Percentiles rank a stretch among this genome's conserved stretches.
Evolutionary conservation across 2,888 invertebrate species (phyloP).

Genomic region (Nomada ruficornis): DNA sequence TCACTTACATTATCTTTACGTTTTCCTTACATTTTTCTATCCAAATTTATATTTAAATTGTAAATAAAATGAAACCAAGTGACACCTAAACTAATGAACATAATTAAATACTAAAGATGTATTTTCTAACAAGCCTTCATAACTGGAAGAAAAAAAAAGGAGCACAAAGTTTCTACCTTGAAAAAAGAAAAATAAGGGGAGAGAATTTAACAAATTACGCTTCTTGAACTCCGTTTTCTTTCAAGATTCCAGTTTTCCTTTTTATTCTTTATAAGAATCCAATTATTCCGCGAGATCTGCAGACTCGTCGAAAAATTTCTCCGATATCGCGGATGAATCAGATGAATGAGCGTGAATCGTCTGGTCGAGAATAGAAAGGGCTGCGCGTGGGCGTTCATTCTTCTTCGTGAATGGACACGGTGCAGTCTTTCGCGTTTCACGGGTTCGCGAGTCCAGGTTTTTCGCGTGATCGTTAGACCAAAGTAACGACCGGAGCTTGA

Average conservation of each 20-base stretch:
- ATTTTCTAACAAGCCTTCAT: too few relatives aligned
- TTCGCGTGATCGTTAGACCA: constrained; percentile 42
- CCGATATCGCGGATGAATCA: constrained; percentile 56
- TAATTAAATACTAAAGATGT: too few relatives aligned
- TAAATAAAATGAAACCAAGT: background rate
- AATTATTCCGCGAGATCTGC: background rate
- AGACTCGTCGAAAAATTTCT: constrained; percentile 27
- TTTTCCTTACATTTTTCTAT: background rate
- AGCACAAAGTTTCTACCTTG: too few relatives aligned
- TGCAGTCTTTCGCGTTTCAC: constrained; percentile 50
- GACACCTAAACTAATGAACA: background rate
- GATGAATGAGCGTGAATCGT: constrained; percentile 58
- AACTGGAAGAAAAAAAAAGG: too few relatives aligned
- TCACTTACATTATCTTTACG: too few relatives aligned
- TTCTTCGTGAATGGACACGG: constrained; percentile 57
- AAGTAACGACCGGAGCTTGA: constrained; percentile 35
- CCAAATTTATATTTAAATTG: too few relatives aligned
- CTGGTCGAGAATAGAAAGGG: constrained; percentile 59
- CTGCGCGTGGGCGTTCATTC: constrained; percentile 57
- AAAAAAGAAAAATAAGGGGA: too few relatives aligned
- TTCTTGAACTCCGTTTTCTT: background rate
- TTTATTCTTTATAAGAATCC: background rate
- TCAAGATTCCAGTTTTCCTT: background rate
- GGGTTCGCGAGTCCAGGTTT: constrained; percentile 35
- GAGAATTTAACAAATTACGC: too few relatives aligned